These are phyloP conservation scores for Baronia brevicornis DNA, from an alignment of 2,888 invertebrate species.

Conservation along the genomic window DNA sequence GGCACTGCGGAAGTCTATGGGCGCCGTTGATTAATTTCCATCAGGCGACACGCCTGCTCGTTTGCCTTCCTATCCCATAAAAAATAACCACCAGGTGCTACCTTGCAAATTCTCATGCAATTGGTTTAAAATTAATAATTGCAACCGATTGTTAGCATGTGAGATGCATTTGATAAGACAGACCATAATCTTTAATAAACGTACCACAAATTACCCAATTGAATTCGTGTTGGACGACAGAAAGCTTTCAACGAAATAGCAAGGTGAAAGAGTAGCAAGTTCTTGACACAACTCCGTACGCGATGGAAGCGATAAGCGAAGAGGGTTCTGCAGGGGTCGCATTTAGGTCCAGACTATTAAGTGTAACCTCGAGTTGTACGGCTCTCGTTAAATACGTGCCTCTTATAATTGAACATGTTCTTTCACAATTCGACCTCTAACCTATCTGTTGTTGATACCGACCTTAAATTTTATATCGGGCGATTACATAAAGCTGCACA, in stretches of 20 bases:
- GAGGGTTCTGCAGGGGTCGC: constrained; percentile 12
- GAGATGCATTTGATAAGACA: constrained; percentile 15
- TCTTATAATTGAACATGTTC: constrained; percentile 16
- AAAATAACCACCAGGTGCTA: too few species aligned
- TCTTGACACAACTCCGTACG: constrained; percentile 1
- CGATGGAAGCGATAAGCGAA: constrained; percentile 5
- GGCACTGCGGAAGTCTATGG: too few species aligned
- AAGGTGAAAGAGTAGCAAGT: constrained; percentile 5
- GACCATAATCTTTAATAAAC: not conserved
- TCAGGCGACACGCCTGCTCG: too few species aligned
- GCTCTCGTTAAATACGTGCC: constrained; percentile 8
- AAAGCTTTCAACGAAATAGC: constrained; percentile 1
- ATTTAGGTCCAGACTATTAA: constrained; percentile 3
- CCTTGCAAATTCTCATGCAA: too few species aligned
- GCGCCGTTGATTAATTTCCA: too few species aligned
- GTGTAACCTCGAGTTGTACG: constrained; percentile 4
- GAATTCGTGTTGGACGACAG: not conserved
- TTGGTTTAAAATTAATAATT: too few species aligned
- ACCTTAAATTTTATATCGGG: constrained; percentile 14
- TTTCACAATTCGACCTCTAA: constrained; percentile 20
- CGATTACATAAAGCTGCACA: constrained; percentile 8
- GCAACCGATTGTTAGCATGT: too few species aligned
- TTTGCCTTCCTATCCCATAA: too few species aligned
- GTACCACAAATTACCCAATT: not conserved
- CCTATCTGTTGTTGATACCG: constrained; percentile 16